phyloP scores from a whole-genome alignment of 2,888 invertebrate genomes.

The Prenolepis imparis region DNA sequence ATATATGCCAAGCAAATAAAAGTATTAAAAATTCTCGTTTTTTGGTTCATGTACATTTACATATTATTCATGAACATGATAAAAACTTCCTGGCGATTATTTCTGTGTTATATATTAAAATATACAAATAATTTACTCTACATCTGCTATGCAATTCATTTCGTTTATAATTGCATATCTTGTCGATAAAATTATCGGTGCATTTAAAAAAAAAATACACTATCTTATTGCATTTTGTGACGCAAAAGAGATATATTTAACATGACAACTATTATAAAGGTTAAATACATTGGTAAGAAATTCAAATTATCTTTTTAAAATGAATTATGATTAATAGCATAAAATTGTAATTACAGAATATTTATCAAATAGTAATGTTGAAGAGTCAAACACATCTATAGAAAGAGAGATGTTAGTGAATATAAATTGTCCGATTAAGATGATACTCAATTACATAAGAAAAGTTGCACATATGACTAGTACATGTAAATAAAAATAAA shows the following conservation, averaged over 20 bases:
- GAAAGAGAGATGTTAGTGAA: slow-evolving; percentile 82
- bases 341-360: slow-evolving; percentile 17
- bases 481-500: slow-evolving; percentile 3
- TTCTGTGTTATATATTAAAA: too few relatives aligned
- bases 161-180: background rate
- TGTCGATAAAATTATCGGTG: background rate
- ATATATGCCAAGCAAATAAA: too few relatives aligned
- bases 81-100: too few relatives aligned
- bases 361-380: background rate
- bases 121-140: background rate
- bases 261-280: slow-evolving; percentile 58
- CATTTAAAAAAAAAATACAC: background rate
- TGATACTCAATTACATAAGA: slow-evolving; percentile 84
- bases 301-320: background rate
- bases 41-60: too few relatives aligned
- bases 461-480: slow-evolving; percentile 64
- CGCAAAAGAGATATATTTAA: slow-evolving; percentile 1
- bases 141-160: background rate
- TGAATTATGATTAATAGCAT: background rate
- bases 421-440: slow-evolving; percentile 84
- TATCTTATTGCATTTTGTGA: slow-evolving; percentile 12
- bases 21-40: too few relatives aligned
- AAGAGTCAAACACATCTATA: slow-evolving; percentile 8
- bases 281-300: slow-evolving; percentile 67
- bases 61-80: too few relatives aligned